These are phyloP conservation scores for Eriocheir sinensis DNA, from an alignment of 1,140 invertebrate species.

Conservation along the genomic window DNA sequence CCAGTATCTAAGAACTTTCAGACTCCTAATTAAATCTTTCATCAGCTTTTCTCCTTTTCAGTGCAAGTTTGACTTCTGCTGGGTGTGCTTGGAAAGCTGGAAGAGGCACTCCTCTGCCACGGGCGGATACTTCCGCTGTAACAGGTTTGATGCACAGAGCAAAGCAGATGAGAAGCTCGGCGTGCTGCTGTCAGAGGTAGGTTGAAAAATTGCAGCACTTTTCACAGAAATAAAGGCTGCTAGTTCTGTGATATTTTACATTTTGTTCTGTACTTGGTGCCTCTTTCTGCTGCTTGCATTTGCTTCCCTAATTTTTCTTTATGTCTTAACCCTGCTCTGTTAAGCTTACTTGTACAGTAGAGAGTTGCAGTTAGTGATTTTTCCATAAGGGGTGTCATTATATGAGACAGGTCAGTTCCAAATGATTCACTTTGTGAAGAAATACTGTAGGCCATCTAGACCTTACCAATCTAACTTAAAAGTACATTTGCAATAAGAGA, in stretches of 20 bases:
- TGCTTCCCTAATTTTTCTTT: not conserved
- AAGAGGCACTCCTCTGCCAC: constrained; percentile 89
- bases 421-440: too few relatives aligned
- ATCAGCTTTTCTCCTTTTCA: constrained; percentile 82
- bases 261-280: not conserved
- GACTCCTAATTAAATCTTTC: too few relatives aligned
- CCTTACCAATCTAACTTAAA: too few relatives aligned
- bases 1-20: too few relatives aligned
- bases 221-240: not conserved
- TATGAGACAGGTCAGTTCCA: too few relatives aligned
- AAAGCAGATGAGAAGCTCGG: constrained; percentile 87
- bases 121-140: constrained; percentile 89
- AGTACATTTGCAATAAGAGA: too few relatives aligned
- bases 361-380: not conserved
- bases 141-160: constrained; percentile 87
- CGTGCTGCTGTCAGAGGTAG: constrained; percentile 84
- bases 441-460: too few relatives aligned
- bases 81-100: constrained; percentile 90
- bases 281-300: too few relatives aligned
- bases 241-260: not conserved
- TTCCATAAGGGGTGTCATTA: not conserved
- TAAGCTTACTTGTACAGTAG: not conserved
- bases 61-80: constrained; percentile 95
- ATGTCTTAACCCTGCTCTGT: not conserved
- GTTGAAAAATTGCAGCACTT: constrained; percentile 32